phyloP scores from a whole-genome alignment of 2,113 vertebrate species.

The Phalacrocorax aristotelis region DNA sequence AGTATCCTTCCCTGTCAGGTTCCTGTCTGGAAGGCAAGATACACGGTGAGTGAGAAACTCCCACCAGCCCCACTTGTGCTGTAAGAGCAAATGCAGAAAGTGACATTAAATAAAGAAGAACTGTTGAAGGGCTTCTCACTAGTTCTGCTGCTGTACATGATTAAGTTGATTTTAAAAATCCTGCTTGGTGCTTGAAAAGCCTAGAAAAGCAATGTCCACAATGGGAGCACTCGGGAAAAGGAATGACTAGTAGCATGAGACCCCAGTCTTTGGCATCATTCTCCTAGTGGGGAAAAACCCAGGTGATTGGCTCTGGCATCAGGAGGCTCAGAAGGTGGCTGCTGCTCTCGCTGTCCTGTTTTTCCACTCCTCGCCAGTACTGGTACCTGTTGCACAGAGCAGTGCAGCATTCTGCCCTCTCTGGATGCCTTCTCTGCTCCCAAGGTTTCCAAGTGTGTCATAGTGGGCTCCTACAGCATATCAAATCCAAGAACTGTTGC shows the following conservation, averaged over 20 bases:
- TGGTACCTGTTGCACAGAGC: neutral
- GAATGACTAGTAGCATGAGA: neutral
- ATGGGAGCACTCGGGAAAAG: neutral
- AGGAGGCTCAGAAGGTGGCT: neutral
- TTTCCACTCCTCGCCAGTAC: neutral
- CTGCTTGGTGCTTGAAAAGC: neutral
- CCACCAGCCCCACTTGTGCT: neutral
- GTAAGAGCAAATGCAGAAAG: neutral
- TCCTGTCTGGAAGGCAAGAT: slow-evolving; percentile 97
- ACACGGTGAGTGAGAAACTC: slow-evolving; percentile 84
- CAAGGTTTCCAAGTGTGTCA: neutral
- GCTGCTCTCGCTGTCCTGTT: neutral
- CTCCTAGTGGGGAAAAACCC: neutral
- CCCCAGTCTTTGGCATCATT: neutral
- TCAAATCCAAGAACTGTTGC: neutral
- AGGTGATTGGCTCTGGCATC: neutral
- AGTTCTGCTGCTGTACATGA: neutral
- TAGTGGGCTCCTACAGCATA: neutral
- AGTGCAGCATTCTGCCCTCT: neutral
- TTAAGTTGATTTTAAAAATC: neutral
- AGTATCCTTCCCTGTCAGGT: slow-evolving; percentile 96
- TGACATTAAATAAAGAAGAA: neutral
- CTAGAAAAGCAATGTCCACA: neutral
- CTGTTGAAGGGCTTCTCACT: neutral
- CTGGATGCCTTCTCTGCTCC: neutral